Evolutionary conservation across 2,797 vertebrate species (phyloP), one percentile per base, ranked within the genome.

Genomic region (Cygnus olor): DNA sequence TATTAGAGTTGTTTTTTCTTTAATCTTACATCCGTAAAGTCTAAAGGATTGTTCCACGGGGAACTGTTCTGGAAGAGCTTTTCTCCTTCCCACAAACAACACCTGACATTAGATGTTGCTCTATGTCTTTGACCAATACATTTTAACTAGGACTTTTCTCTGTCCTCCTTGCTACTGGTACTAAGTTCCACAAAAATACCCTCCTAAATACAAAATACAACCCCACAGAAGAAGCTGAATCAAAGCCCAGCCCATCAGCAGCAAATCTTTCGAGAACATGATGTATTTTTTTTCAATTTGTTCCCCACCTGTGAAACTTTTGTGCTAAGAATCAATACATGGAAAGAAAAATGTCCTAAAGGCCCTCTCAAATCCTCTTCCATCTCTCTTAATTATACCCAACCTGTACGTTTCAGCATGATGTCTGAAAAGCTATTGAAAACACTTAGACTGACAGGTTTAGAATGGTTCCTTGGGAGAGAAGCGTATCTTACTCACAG

Each of bases 271-370:
- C 63, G 64, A 71, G 73, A 61, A 81, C 95, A 93, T 40, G 4
- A 1, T 68, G 91, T 82, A 51, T 93, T 93, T 93, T 78, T 78
- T 83, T 71, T 93, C 89, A 86, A 93, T 96, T 93, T 93, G 85
- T n/a, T 83, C 88, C 64, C 85, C 82, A 92, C 51, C 88, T 89
- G 78, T 66, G 82, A 66, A 94, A 93, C 90, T 94, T 94, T 27
- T 83, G 89, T 94, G 80, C 86, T 91, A 44, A 57, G 77, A 95
- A 96, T 92, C 94, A 85, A 90, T 94, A 84, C 80, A 88, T 47
- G 56, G 89, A 88, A 90, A 94, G 78, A 53, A 86, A 91, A 87
- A 89, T 5, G 49, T 93, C 89, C 88, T 93, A 6, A 78, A 92
- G 91, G 70, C 77, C 45, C 79, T 82, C 91, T 87, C 71, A 64